A percentile compares a stretch with the other conserved stretches of the same genome.
Evolutionary conservation across 2,113 vertebrate genomes (phyloP).

Genomic region (Xiphorhynchus elegans): DNA sequence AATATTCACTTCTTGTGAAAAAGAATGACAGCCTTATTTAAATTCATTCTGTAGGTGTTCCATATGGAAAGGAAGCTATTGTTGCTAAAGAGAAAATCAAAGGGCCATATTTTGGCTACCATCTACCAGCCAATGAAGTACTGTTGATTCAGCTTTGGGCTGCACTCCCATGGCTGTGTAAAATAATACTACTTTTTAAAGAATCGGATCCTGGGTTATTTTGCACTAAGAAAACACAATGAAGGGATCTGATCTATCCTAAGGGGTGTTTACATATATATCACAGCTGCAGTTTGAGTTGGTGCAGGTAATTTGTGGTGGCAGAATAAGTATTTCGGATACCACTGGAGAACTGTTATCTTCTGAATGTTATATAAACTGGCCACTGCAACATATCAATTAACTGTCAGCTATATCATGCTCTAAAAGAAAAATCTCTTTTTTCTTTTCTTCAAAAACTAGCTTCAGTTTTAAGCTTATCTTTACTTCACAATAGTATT

Average conservation of each 20-base stretch:
- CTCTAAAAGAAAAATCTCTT: background rate
- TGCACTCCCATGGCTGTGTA: background rate
- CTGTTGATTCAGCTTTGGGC: background rate
- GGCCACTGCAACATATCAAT: background rate
- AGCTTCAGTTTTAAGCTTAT: background rate
- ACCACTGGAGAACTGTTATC: background rate
- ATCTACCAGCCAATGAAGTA: background rate
- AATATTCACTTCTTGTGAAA: background rate
- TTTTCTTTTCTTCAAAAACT: background rate
- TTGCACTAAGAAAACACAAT: background rate
- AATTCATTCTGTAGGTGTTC: background rate
- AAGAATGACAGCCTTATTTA: background rate
- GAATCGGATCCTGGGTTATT: background rate
- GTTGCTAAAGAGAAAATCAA: background rate
- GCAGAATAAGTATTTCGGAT: background rate
- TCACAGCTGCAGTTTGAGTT: background rate
- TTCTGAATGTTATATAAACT: background rate
- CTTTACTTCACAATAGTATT: background rate
- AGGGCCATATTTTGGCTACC: background rate
- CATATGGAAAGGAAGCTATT: background rate
- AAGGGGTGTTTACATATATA: background rate
- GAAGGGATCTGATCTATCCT: background rate
- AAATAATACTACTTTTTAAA: background rate
- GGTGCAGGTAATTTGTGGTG: background rate
- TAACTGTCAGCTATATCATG: background rate